Evolutionary conservation across 2,888 invertebrate genomes (phyloP).

Genomic region (Lycophotia porphyrea): DNA sequence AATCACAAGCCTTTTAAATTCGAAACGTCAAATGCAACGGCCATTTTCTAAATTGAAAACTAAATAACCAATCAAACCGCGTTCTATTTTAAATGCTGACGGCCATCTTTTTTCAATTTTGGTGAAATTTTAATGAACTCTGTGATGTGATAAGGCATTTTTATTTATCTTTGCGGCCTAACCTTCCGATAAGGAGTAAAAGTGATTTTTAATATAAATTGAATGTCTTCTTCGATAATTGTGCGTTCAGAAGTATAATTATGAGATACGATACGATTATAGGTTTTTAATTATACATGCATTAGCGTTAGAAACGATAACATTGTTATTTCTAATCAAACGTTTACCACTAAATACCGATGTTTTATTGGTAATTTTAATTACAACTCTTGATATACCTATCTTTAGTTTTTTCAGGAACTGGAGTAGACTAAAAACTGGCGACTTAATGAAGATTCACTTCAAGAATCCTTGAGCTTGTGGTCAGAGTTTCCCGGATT

Average conservation of each 20-base stretch:
- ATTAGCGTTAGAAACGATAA: slow-evolving; percentile 26
- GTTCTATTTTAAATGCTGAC: slow-evolving; percentile 32
- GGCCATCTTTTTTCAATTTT: slow-evolving; percentile 30
- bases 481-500: not conserved
- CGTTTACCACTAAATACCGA: not conserved
- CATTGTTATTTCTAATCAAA: slow-evolving; percentile 20
- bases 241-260: slow-evolving; percentile 16
- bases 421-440: not conserved
- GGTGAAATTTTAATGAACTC: slow-evolving; percentile 11
- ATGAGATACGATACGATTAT: slow-evolving; percentile 25
- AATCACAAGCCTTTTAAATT: slow-evolving; percentile 19
- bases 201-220: slow-evolving; percentile 40
- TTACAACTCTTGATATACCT: not conserved
- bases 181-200: slow-evolving; percentile 15
- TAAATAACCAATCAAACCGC: slow-evolving; percentile 22
- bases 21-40: slow-evolving; percentile 1
- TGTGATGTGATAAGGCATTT: slow-evolving; percentile 18
- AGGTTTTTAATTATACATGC: slow-evolving; percentile 27
- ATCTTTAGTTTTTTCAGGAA: not conserved
- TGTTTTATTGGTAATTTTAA: not conserved
- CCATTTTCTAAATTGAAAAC: slow-evolving; percentile 29
- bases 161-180: slow-evolving; percentile 31
- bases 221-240: slow-evolving; percentile 25
- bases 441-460: not conserved
- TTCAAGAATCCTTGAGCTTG: not conserved